Base-by-base conservation (phyloP, 2,888 invertebrate species). In the Parapristionchus giblindavisi region DNA sequence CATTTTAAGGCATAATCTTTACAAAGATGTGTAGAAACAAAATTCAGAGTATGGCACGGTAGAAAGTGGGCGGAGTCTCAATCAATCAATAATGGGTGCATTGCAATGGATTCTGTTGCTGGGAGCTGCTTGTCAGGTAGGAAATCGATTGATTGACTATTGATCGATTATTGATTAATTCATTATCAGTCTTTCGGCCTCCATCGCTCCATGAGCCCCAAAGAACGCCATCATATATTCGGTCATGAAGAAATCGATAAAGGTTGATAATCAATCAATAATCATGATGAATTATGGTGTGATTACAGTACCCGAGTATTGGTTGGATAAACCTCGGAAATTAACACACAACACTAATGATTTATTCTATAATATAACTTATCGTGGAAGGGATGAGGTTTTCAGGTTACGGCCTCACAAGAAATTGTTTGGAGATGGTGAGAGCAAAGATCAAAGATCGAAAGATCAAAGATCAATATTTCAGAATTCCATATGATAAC, bases 291-390 rank as follows among this genome's bases (percentile, higher is more conserved):
- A 56, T 29, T 27, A 29, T 2, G 5, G n/a, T 6, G 56, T 24
- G 4, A 2, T 34, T 14, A 43, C 76, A 79, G 78, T 80, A 54
- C 79, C 80, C 2, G 66, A 77, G 63, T 80, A 80, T 66, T 80
- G 77, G 76, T 24, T 80, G 76, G 77, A 78, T 71, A 40, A 52
- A 43, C 61, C 36, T 14, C 72, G 75, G 70, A 76, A 75, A 61
- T 21, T 43, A 2, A 34, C 24, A 56, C 65, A 43, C 48, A 61
- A 71, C 65, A 52, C 76, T 40, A 40, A 77, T 58, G 75, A 77
- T 58, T 61, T 75, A n/a, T 77, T 80, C 72, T 56, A 78, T 75
- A 73, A 61, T 51, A 61, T 73, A 14, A 36, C 73, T 21, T 73
- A 61, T 61, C 48, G 32, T 17, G 73, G 73, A 32, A 73, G 61